phyloP scores from a whole-genome alignment of 23 tunicate species.

The Ascidia mentula region DNA sequence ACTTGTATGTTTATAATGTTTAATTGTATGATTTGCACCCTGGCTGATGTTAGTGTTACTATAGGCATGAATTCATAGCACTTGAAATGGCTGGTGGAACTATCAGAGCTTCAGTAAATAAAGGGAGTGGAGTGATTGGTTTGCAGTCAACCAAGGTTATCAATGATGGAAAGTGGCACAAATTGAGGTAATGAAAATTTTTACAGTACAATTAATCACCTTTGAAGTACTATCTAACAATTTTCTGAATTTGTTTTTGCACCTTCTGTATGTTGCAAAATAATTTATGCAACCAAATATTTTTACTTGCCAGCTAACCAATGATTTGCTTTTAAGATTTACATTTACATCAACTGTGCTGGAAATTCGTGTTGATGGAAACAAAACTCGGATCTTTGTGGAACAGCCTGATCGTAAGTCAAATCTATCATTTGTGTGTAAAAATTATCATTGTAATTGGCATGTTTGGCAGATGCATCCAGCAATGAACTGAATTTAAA shows the following conservation, averaged over 20 bases:
- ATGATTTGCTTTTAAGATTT: constrained; percentile 33
- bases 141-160: constrained; percentile 53
- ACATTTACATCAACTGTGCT: constrained; percentile 38
- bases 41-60: neutral
- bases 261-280: neutral
- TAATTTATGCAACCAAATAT: neutral
- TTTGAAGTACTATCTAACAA: neutral
- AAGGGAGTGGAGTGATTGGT: constrained; percentile 57
- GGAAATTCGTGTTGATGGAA: constrained; percentile 72
- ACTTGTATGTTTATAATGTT: constrained; percentile 33
- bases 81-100: constrained; percentile 69
- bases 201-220: neutral
- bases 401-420: constrained; percentile 21
- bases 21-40: too few species aligned
- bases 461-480: neutral
- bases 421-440: neutral
- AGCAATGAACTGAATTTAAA: constrained; percentile 24
- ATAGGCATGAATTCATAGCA: constrained; percentile 57
- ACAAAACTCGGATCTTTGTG: constrained; percentile 48
- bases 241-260: neutral
- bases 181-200: constrained; percentile 12
- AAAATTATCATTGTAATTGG: neutral
- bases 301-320: neutral
- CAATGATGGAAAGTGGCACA: constrained; percentile 81
- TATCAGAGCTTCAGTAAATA: constrained; percentile 60